A percentile compares a stretch with the other conserved stretches of the same genome.
Evolutionary conservation across 2,797 vertebrate species (phyloP).

Genomic region (Choloepus didactylus): DNA sequence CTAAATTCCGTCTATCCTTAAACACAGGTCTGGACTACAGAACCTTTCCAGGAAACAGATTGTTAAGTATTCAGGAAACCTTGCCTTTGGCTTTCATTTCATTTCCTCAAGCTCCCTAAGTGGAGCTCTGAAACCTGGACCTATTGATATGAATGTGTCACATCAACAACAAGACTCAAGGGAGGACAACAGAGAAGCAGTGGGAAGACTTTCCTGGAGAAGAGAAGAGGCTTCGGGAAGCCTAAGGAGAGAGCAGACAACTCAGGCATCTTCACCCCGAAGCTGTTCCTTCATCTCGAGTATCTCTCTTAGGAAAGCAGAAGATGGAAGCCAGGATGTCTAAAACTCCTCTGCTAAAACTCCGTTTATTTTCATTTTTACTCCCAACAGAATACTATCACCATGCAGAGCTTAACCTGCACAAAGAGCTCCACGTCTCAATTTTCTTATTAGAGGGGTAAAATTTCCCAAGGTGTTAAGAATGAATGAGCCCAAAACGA

Average conservation of each 20-base stretch:
- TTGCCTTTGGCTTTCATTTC: background rate
- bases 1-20: background rate
- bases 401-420: background rate
- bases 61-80: background rate
- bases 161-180: background rate
- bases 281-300: background rate
- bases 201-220: background rate
- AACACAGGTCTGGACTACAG: background rate
- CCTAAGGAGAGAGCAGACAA: rapidly evolving
- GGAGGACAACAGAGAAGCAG: background rate
- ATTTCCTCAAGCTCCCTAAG: background rate
- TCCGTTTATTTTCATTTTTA: background rate
- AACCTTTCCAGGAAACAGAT: background rate
- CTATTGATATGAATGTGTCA: background rate
- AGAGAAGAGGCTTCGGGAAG: background rate
- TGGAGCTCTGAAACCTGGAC: background rate
- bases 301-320: rapidly evolving
- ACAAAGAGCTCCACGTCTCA: background rate
- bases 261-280: background rate
- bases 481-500: background rate
- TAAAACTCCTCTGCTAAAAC: background rate
- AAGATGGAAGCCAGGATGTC: background rate
- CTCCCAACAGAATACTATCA: background rate
- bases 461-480: background rate
- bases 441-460: background rate